Base-by-base conservation (phyloP, 1,140 invertebrate genomes). In the Drosophila lacertosa region DNA sequence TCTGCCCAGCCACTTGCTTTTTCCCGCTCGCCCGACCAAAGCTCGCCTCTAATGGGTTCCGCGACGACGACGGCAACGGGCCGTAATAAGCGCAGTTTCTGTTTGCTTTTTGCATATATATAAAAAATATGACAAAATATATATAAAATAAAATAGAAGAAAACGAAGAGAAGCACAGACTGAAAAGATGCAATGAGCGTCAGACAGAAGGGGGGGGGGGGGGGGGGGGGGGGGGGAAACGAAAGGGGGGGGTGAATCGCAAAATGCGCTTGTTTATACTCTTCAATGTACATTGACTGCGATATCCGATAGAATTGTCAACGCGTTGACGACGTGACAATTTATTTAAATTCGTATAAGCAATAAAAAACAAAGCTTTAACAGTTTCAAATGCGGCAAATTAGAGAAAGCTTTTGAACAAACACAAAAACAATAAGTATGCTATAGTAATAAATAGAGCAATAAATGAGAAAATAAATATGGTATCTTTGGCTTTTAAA, bases 41-140 rank as follows among this genome's bases (percentile, higher is more conserved):
- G 80, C 79, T 71, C 74, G 53, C 42, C 35, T 70, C 79, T 84
- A 83, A 83, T 84, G 79, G 78, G 60, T 58, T 60, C 47, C 39
- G 29, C 47, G 40, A 35, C 11, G 29, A 26, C 13, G 39, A 40
- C n/a, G 62, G 33, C 51, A 37, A 48, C 53, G 26, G 54, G 60
- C 50, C 59, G 68, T 84, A 84, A 83, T 84, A 83, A 84, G 81
- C 80, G 80, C 80, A 80, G 73, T 84, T 86, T 77, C 44, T 77
- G 73, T 76, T 66, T 51, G 47, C 40, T 71, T 26, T 57, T 64
- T 70, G 51, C 67, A 65, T 55, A 64, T 29, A 15, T 24, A 15
- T 15, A 26, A 47, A 55, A 57, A 44, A 65, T 67, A 67, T 67
- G 60, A 65, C 51, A 65, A 70, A 65, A 70, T 70, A 50, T 66